A percentile compares a stretch with the other conserved stretches of the same genome.
Conservation (phyloP, 2,797 vertebrate species). For the Enteromius afrohamiltoni region DNA sequence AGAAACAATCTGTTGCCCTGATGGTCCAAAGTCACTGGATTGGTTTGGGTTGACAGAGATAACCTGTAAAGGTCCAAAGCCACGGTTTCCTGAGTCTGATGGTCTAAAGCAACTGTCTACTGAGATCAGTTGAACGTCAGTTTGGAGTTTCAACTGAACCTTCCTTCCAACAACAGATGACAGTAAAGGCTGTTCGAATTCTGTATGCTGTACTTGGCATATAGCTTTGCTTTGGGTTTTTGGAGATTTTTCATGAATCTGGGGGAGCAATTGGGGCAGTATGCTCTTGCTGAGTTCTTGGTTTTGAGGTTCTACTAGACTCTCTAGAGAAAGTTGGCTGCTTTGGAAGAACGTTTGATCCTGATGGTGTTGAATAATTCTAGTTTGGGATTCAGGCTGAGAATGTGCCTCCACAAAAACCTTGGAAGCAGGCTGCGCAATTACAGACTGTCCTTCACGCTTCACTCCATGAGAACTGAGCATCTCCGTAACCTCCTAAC, state of each 20-base stretch:
- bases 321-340: background rate
- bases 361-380: conserved; percentile 26
- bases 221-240: conserved; percentile 6
- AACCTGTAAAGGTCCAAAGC: background rate
- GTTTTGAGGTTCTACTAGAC: conserved; percentile 2
- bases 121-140: conserved; percentile 23
- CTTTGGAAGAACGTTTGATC: conserved; percentile 34
- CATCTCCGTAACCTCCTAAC: conserved; percentile 58
- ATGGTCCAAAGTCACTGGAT: background rate
- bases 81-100: background rate
- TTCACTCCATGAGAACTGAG: conserved; percentile 55
- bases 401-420: conserved; percentile 48
- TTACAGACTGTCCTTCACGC: conserved; percentile 21
- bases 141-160: conserved; percentile 25
- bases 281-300: too few relatives aligned
- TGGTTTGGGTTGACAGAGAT: background rate
- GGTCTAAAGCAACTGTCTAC: background rate
- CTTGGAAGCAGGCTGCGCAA: conserved; percentile 50
- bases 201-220: conserved; percentile 8
- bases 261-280: too few relatives aligned
- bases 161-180: conserved; percentile 15
- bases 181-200: conserved; percentile 29
- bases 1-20: background rate
- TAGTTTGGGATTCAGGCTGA: conserved; percentile 38
- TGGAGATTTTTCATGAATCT: conserved; percentile 30